These are phyloP conservation scores for Cyclina sinensis DNA, from an alignment of 1,140 invertebrate species.

Conservation along the genomic window DNA sequence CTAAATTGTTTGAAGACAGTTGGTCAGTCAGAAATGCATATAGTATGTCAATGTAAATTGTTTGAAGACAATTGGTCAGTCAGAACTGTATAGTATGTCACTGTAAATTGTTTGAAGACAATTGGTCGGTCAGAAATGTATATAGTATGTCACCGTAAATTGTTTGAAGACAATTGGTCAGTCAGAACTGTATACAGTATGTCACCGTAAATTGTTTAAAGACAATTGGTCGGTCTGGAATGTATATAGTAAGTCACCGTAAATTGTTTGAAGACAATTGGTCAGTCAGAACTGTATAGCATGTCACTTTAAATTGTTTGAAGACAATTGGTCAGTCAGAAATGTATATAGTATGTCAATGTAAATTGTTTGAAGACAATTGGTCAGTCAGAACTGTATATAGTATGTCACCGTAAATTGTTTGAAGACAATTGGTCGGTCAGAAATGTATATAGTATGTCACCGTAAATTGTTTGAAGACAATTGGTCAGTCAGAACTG, in stretches of 20 bases:
- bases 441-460: not conserved
- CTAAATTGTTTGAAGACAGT: not conserved
- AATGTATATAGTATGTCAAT: not conserved
- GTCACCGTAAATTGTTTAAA: not conserved
- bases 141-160: not conserved
- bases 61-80: too few relatives aligned
- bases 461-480: not conserved
- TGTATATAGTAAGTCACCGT: not conserved
- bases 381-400: too few relatives aligned
- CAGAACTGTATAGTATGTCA: not conserved
- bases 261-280: not conserved
- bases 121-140: too few relatives aligned
- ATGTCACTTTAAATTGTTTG: not conserved
- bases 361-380: not conserved
- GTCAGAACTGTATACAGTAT: not conserved
- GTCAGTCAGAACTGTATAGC: not conserved
- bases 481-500: too few relatives aligned
- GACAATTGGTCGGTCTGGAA: too few relatives aligned
- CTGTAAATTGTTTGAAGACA: not conserved
- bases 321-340: too few relatives aligned
- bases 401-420: not conserved
- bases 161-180: not conserved
- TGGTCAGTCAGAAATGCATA: too few relatives aligned
- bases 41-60: not conserved
- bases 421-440: too few relatives aligned